Percentiles rank a stretch among this genome's conserved stretches.
phyloP scores from a whole-genome alignment of 2,797 vertebrate genomes.

The Lerista edwardsae region DNA sequence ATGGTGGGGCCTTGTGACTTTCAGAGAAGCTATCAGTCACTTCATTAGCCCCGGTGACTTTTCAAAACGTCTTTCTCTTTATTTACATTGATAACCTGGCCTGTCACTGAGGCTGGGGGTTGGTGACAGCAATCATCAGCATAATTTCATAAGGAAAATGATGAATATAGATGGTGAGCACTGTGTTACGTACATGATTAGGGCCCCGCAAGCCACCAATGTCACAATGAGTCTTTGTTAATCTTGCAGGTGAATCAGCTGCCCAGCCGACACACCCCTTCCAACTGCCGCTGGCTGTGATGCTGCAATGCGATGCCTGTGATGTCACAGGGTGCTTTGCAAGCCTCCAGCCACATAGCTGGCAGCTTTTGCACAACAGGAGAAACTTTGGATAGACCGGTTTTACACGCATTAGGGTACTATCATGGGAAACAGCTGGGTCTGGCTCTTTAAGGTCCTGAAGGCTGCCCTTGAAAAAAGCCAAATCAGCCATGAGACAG shows the following conservation, averaged over 20 bases:
- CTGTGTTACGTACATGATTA: background rate
- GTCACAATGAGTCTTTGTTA: background rate
- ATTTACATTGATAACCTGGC: slow-evolving; percentile 1
- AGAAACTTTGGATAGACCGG: background rate
- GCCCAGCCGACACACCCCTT: background rate
- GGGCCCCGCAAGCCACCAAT: background rate
- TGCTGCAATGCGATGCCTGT: background rate
- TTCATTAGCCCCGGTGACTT: background rate
- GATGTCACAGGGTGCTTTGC: background rate
- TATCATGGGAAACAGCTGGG: background rate
- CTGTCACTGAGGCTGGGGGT: background rate
- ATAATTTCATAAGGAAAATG: background rate
- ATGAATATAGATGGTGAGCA: background rate
- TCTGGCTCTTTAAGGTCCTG: background rate
- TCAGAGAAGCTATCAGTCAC: slow-evolving; percentile 8
- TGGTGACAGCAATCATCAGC: background rate
- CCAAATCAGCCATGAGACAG: background rate
- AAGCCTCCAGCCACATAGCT: background rate
- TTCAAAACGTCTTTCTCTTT: slow-evolving; percentile 5
- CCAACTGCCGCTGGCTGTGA: background rate
- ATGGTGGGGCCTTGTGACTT: background rate
- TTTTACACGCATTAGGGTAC: background rate
- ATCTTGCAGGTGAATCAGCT: background rate
- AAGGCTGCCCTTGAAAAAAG: background rate
- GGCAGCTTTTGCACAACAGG: background rate